A percentile compares a stretch with the other conserved stretches of the same genome.
Evolutionary conservation across 2,113 vertebrate species (phyloP).

Genomic region (Pterocles gutturalis): DNA sequence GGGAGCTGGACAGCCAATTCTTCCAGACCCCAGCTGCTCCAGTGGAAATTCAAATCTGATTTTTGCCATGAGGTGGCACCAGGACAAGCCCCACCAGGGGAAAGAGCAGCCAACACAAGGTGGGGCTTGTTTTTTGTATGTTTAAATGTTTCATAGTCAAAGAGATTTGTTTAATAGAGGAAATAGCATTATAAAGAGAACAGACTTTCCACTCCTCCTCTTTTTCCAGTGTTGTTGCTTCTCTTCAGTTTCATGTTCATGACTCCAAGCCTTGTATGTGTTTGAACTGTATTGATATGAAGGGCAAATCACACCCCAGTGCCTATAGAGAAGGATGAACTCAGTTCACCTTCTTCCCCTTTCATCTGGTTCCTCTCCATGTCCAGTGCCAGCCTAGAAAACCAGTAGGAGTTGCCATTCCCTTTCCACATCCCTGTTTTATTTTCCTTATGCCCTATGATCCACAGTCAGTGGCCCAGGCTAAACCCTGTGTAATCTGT

Average conservation of each 20-base stretch:
- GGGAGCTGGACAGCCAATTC: not conserved
- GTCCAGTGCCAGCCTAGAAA: not conserved
- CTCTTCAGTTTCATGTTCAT: not conserved
- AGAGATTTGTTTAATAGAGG: constrained; percentile 45
- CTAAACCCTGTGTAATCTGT: constrained; percentile 39
- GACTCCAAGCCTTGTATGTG: not conserved
- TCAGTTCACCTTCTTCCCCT: not conserved
- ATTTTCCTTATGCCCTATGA: not conserved
- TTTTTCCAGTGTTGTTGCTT: constrained; percentile 46
- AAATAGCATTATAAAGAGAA: constrained; percentile 30
- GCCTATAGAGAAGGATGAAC: not conserved
- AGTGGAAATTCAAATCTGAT: not conserved
- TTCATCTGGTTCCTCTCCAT: not conserved
- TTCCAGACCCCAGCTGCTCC: not conserved
- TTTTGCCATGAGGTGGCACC: constrained; percentile 35
- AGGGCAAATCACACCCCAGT: not conserved
- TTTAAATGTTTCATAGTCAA: constrained; percentile 6
- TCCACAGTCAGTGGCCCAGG: not conserved
- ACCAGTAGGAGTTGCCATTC: not conserved
- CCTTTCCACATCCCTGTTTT: not conserved
- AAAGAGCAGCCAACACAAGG: not conserved
- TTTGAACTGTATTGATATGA: not conserved
- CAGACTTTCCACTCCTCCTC: constrained; percentile 64
- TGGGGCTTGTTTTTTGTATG: not conserved
- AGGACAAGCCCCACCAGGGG: not conserved